Evolutionary conservation across 2,888 invertebrate species (phyloP), one percentile per base, ranked within the genome.

Genomic region (Nemapogon koenigi): DNA sequence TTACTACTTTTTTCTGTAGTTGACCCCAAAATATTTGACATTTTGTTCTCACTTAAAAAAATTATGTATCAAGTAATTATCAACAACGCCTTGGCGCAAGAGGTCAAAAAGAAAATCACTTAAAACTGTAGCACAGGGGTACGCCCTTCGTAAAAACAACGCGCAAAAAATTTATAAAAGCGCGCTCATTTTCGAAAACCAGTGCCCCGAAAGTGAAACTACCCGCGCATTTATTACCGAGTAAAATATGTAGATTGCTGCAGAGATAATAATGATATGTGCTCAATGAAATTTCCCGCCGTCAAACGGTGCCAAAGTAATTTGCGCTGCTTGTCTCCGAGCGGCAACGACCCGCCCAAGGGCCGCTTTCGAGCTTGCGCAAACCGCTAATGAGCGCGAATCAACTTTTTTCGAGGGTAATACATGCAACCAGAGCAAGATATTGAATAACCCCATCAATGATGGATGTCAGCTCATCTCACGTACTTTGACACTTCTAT

Each of bases 271-370:
- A 76, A 78, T 76, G 76, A 78, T 78, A 76, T 78, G 78, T 78
- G 76, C 76, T 72, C 63, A 78, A 78, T 76, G 78, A 78, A 78
- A 76, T 78, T 78, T 76, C 75, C 75, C 72, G 75, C 69, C 69
- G 75, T 78, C 78, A 78, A 78, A 78, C 66, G 73, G 73, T 78
- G 78, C 73, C 78, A 76, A 72, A 76, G 78, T 76, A 76, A 76
- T 76, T 78, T 76, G 78, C 75, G 72, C 71, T 64, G 71, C 66
- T 75, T 71, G 76, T 73, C 72, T 66, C 68, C 67, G 70, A 59
- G 69, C 67, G 70, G 59, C 65, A 62, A 64, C 67, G 66, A 67
- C 64, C 57, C 36, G 71, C 69, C 71, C 62, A 69, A 72, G 76
- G 75, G 76, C 72, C 75, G 66, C 78, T 76, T 76, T 75, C 78